Evolutionary conservation across 2,113 vertebrate genomes (phyloP).

Genomic region (Mormoops blainvillei): DNA sequence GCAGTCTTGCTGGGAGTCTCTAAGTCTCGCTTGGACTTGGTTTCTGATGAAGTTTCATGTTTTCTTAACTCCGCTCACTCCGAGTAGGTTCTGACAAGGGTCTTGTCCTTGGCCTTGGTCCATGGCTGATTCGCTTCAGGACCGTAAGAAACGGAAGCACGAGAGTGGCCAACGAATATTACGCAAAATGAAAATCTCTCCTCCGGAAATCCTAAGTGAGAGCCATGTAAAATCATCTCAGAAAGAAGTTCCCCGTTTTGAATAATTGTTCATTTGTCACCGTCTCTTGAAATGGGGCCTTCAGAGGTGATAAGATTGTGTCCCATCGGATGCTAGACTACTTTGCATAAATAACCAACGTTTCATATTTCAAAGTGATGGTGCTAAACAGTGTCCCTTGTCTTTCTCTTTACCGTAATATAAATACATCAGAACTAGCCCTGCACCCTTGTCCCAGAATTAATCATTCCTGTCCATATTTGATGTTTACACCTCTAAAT

Average conservation of each 20-base stretch:
- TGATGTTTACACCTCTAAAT: constrained; percentile 46
- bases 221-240: not conserved
- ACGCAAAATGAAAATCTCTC: not conserved
- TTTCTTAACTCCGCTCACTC: not conserved
- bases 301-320: not conserved
- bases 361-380: not conserved
- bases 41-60: not conserved
- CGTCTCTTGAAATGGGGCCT: not conserved
- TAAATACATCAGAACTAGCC: not conserved
- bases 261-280: not conserved
- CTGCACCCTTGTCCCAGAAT: not conserved
- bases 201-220: not conserved
- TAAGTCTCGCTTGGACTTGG: not conserved
- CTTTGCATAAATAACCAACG: not conserved
- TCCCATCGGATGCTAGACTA: not conserved
- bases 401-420: not conserved
- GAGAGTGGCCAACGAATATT: not conserved
- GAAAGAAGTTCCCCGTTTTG: not conserved
- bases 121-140: not conserved
- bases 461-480: constrained; percentile 33
- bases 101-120: not conserved
- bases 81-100: not conserved
- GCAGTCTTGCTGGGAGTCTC: not conserved
- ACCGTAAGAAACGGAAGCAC: not conserved
- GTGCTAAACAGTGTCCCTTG: not conserved